Evolutionary conservation across 2,888 invertebrate genomes (phyloP).

Genomic region (Cenopis cana): DNA sequence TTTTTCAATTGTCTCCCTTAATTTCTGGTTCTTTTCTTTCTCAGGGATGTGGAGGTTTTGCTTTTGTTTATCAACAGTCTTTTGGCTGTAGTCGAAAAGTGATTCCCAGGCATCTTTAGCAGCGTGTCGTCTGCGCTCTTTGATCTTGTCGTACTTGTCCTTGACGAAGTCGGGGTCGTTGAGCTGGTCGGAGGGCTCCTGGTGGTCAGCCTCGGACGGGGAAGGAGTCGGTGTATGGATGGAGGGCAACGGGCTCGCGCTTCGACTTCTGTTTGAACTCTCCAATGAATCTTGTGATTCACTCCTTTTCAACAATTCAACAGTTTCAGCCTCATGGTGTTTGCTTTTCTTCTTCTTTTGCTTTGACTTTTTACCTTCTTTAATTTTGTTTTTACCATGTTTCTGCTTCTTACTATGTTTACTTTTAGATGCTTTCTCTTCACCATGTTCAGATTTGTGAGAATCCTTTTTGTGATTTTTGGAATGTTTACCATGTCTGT

Average conservation of each 20-base stretch:
- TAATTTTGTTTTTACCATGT: slow-evolving; percentile 72
- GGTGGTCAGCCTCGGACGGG: slow-evolving; percentile 62
- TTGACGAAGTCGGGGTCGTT: slow-evolving; percentile 75
- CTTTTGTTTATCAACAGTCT: slow-evolving; percentile 71
- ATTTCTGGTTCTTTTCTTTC: slow-evolving; percentile 81
- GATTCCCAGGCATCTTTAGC: slow-evolving; percentile 79
- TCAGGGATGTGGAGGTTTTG: slow-evolving; percentile 69
- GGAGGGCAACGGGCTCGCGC: slow-evolving; percentile 78
- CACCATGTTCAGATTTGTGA: slow-evolving; percentile 65
- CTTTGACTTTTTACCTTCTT: slow-evolving; percentile 79
- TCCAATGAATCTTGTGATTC: slow-evolving; percentile 71
- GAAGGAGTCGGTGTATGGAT: slow-evolving; percentile 76
- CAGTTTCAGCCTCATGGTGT: slow-evolving; percentile 61
- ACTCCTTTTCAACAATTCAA: slow-evolving; percentile 58
- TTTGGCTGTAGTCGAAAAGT: slow-evolving; percentile 76
- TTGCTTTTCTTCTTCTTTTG: slow-evolving; percentile 79
- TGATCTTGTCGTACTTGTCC: slow-evolving; percentile 87
- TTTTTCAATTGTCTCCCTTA: slow-evolving; percentile 86
- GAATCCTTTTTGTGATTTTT: slow-evolving; percentile 73
- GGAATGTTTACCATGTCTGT: slow-evolving; percentile 80
- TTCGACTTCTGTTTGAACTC: slow-evolving; percentile 74
- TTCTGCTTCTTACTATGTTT: slow-evolving; percentile 72
- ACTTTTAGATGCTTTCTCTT: slow-evolving; percentile 57
- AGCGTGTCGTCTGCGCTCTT: slow-evolving; percentile 85
- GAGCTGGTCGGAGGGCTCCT: slow-evolving; percentile 58